phyloP scores from a whole-genome alignment of 2,888 invertebrate species.

The Conchocele bisecta region DNA sequence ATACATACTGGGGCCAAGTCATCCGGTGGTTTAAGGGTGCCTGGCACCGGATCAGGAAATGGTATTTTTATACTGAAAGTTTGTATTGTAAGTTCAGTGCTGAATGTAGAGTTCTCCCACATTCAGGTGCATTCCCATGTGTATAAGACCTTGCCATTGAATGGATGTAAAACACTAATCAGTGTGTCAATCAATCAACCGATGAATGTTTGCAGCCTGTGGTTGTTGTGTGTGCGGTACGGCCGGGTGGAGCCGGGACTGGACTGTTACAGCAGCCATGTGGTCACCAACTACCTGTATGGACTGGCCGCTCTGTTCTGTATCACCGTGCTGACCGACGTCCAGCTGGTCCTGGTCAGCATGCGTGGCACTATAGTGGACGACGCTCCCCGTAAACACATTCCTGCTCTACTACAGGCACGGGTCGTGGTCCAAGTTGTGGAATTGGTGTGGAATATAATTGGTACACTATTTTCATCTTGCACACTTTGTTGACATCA shows the following conservation, averaged over 20 bases:
- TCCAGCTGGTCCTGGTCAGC: constrained; percentile 46
- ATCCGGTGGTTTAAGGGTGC: no score
- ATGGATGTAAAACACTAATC: no score
- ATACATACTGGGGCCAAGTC: no score
- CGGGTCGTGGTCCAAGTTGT: constrained; percentile 22
- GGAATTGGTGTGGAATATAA: constrained; percentile 50
- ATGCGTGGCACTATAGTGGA: constrained; percentile 48
- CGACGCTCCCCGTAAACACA: constrained; percentile 34
- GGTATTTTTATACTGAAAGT: no score
- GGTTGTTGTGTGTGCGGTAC: constrained; percentile 24
- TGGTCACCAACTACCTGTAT: constrained; percentile 42
- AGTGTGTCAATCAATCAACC: no score
- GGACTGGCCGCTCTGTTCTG: constrained; percentile 38
- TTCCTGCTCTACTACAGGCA: constrained; percentile 28
- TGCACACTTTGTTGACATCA: no score
- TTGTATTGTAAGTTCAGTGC: no score
- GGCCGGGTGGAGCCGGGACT: constrained; percentile 25
- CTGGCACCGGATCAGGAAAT: no score
- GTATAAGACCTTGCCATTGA: no score
- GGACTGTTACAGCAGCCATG: constrained; percentile 28
- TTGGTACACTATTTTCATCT: no score
- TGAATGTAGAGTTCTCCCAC: no score
- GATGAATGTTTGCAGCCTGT: constrained; percentile 26
- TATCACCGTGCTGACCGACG: constrained; percentile 21
- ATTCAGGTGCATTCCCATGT: no score